phyloP scores from a whole-genome alignment of 2,888 invertebrate species.

The Cephus rjabovi region DNA sequence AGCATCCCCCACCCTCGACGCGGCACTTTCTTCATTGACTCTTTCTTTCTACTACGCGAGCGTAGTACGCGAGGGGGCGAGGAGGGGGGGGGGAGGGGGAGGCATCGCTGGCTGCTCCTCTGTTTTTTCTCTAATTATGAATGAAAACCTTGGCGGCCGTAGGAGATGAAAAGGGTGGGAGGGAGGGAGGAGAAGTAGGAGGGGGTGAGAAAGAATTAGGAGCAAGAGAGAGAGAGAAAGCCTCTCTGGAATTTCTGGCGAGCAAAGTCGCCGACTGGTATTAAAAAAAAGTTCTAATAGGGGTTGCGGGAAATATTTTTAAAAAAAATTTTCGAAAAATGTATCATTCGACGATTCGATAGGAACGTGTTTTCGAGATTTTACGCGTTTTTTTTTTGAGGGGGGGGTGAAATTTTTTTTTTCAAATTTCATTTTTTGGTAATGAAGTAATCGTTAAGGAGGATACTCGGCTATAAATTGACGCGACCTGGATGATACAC shows the following conservation, averaged over 20 bases:
- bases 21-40: conserved; percentile 66
- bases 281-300: not conserved
- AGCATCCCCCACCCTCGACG: conserved; percentile 37
- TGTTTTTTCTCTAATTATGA: conserved; percentile 67
- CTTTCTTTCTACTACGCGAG: conserved; percentile 66
- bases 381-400: no score
- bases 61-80: conserved; percentile 48
- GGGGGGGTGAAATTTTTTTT: not conserved
- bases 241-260: conserved; percentile 14
- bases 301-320: not conserved
- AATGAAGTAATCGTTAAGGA: not conserved
- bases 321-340: not conserved
- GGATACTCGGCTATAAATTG: not conserved
- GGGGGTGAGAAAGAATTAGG: conserved; percentile 10
- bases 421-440: not conserved
- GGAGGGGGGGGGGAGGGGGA: not conserved
- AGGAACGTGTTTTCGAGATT: no score
- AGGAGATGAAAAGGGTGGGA: not conserved
- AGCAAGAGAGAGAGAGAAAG: conserved; percentile 16
- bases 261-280: not conserved
- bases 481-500: not conserved
- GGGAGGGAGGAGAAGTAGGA: conserved; percentile 22
- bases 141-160: conserved; percentile 51
- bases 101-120: conserved; percentile 35
- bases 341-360: no score